Percentiles rank a stretch among this genome's conserved stretches.
Conservation (phyloP, 2,888 invertebrate species). For the Thereva unica region DNA sequence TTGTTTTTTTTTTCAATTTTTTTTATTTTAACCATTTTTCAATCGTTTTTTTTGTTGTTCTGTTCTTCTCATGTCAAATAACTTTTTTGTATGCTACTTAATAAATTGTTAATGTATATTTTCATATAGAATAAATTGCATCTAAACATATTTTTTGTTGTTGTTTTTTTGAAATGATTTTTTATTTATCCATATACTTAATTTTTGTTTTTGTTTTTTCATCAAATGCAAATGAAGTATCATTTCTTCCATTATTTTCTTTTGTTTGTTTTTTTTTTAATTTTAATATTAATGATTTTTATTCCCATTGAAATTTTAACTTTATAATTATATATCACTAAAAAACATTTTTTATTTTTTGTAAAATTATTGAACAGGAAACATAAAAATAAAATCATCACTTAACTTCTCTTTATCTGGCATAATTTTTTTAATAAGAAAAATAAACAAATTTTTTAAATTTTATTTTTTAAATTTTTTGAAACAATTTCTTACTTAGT, state of each 20-base stretch:
- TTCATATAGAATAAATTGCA: constrained; percentile 38
- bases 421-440: neutral
- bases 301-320: too few species aligned
- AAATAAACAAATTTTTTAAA: constrained; percentile 3
- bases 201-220: constrained; percentile 21
- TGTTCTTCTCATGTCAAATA: too few species aligned
- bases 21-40: constrained; percentile 11
- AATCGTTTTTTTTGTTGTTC: too few species aligned
- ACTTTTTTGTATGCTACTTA: constrained; percentile 24
- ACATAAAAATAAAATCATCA: constrained; percentile 12
- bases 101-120: constrained; percentile 28
- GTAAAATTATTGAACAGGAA: constrained; percentile 3
- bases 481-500: too few species aligned
- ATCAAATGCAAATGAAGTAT: neutral
- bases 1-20: constrained; percentile 16
- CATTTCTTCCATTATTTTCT: neutral
- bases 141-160: constrained; percentile 38
- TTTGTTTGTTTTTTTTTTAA: constrained; percentile 34
- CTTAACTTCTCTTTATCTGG: constrained; percentile 2
- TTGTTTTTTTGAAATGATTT: constrained; percentile 5
- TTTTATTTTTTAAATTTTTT: constrained; percentile 1
- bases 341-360: constrained; percentile 9
- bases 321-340: neutral
- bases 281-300: neutral
- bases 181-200: constrained; percentile 27